Base-by-base conservation (phyloP, 2,113 vertebrate genomes). In the Hippocampus zosterae region DNA sequence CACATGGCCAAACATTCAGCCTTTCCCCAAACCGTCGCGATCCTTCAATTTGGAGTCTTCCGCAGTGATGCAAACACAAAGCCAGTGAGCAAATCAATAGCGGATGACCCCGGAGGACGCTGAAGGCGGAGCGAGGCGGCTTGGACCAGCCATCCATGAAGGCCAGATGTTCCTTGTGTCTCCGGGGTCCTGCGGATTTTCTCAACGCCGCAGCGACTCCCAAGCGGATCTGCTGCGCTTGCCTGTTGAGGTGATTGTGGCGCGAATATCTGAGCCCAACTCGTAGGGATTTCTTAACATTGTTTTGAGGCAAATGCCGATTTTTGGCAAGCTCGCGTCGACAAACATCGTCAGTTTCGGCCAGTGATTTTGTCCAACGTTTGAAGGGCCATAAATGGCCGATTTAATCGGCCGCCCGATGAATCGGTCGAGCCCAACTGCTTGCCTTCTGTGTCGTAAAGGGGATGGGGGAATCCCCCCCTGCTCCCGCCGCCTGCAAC, bases 51-150 rank as follows among this genome's bases (percentile, higher is more conserved):
- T 3, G 42, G 42, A 44, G 42, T 10, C 2, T 37, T 59, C 23
- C 29, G 5, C 21, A 2, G 18, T 42, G 37, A 71, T 76, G 74
- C 67, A 52, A 48, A 65, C 13, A n/a, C 16, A 52, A 44, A 81
- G 66, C 68, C 77, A 70, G 68, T 73, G 68, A 82, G 71, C 81
- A 82, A 75, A 83, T 83, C 76, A 12, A 86, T 82, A 77, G 37
- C 41, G 56, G 73, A 76, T 78, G 84, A 82, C 85, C 85, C 86
- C 77, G 81, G 78, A 86, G 74, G 80, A 78, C 1, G 79, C 80
- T 65, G 2, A 57, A 60, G 82, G 80, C 82, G 69, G 65, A 73
- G 13, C 60, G 67, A 6, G 52, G 52, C 68, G 40, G 71, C 75
- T 72, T 33, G 21, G 72, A 53, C 50, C 78, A 68, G 70, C 77